Evolutionary conservation across 2,113 vertebrate genomes (phyloP).

Genomic region (Rhinoderma darwinii): DNA sequence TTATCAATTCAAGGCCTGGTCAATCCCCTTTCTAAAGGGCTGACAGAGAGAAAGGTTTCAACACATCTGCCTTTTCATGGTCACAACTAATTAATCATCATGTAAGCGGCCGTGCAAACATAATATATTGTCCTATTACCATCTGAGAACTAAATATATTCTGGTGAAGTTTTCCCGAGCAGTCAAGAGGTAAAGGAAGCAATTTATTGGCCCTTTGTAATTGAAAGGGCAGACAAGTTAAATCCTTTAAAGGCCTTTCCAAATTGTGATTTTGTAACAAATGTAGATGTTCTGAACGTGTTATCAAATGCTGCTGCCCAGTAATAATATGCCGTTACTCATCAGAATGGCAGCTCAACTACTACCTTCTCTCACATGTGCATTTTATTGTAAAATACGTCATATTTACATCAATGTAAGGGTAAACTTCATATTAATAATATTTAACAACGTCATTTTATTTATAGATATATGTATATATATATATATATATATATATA

Average conservation of each 20-base stretch:
- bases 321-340: neutral
- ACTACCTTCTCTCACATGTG: neutral
- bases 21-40: neutral
- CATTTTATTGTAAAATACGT: neutral
- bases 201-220: slow-evolving; percentile 49
- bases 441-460: too few relatives aligned
- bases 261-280: slow-evolving; percentile 52
- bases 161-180: slow-evolving; percentile 37
- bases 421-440: too few relatives aligned
- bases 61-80: slow-evolving; percentile 50
- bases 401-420: too few relatives aligned
- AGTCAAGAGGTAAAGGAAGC: slow-evolving; percentile 44
- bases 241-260: slow-evolving; percentile 45
- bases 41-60: slow-evolving; percentile 45
- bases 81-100: slow-evolving; percentile 45
- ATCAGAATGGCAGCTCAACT: neutral
- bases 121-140: slow-evolving; percentile 44
- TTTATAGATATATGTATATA: too few relatives aligned
- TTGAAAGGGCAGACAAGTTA: slow-evolving; percentile 54
- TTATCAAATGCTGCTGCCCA: neutral
- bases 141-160: slow-evolving; percentile 38
- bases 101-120: slow-evolving; percentile 25
- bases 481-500: too few relatives aligned
- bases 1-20: slow-evolving; percentile 28
- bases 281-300: slow-evolving; percentile 16